Base-by-base conservation (phyloP, 37 sponge, comb jelly and placozoan genomes). In the Tethya wilhelma region DNA sequence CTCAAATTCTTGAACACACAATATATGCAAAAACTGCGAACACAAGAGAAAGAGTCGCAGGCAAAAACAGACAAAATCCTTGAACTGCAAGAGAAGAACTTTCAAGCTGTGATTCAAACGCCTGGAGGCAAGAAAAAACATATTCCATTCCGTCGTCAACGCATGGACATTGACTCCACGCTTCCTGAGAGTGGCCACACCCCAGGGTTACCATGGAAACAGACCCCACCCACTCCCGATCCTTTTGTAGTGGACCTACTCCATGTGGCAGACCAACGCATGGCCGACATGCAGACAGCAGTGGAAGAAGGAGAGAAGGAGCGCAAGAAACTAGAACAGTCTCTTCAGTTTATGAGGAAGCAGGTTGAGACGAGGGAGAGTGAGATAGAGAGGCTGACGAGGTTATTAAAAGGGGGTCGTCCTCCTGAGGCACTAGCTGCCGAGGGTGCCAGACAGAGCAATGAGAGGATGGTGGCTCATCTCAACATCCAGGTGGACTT, bases 1-100 rank as follows among this genome's bases (percentile, higher is more conserved):
- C 66, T 99, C 30, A 95, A 92, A 79, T 99, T 99, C 67, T 83
- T 99, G 17, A 99, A 99, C 86, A 92, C 89, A 31, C 99, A 99
- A 64, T 99, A 99, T 69, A 74, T 93, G 53, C 91, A 92, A 38
- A 69, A 78, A 43, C 57, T 99, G 34, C 67, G 87, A 55, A 32
- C 81, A 28, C 80, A 78, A 44, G 97, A 99, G 84, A 87, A 83
- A 43, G 94, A 96, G 20, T 80, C 75, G 9, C 87, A 90, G 40
- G 67, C 72, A 12, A 96, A 90, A 72, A 75, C 92, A 11, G 95
- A 92, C 31, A 82, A 84, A 44, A 94, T 99, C 23, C 71, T 87
- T 34, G 95, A 90, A 62, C 83, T 99, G 20, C 95, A 99, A 64
- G 97, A 99, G 72, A 94, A 93, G 75, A 99, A 96, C 82, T 87